Percentiles rank a stretch among this genome's conserved stretches.
Evolutionary conservation across 2,888 invertebrate genomes (phyloP).

Genomic region (Fabriciana adippe): DNA sequence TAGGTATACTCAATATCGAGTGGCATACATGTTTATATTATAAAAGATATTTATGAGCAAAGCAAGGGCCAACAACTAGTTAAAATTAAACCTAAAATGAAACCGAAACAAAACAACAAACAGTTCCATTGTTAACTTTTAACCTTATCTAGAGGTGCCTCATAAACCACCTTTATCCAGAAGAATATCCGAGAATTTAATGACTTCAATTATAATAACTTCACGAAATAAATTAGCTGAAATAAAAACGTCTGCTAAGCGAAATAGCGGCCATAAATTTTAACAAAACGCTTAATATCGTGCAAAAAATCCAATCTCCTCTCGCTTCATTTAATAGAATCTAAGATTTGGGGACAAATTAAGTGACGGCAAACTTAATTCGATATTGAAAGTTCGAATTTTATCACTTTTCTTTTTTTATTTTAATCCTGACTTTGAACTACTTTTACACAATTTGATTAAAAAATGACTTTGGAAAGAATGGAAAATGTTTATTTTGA

Average conservation of each 20-base stretch:
- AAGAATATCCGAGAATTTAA: slow-evolving; percentile 38
- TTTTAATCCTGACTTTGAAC: neutral
- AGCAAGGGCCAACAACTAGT: neutral
- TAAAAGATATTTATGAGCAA: too few species aligned
- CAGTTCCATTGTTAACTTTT: slow-evolving; percentile 13
- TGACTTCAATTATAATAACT: slow-evolving; percentile 46
- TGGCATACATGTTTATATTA: too few species aligned
- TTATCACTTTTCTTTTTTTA: neutral
- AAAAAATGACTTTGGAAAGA: neutral
- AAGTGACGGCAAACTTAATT: slow-evolving; percentile 5
- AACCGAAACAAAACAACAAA: slow-evolving; percentile 1
- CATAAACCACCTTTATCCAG: slow-evolving; percentile 35
- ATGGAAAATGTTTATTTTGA: neutral
- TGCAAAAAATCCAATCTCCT: slow-evolving; percentile 12
- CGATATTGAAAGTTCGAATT: neutral
- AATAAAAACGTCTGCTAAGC: slow-evolving; percentile 45
- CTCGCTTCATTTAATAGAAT: neutral
- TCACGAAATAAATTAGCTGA: slow-evolving; percentile 44
- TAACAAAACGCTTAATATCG: slow-evolving; percentile 40
- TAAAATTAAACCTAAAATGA: neutral
- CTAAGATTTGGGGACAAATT: neutral
- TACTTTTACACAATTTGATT: neutral
- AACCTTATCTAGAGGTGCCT: slow-evolving; percentile 16
- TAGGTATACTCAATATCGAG: too few species aligned
- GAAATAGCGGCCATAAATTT: slow-evolving; percentile 44